Evolutionary conservation across 2,113 vertebrate species (phyloP).

Genomic region (Anoplopoma fimbria): DNA sequence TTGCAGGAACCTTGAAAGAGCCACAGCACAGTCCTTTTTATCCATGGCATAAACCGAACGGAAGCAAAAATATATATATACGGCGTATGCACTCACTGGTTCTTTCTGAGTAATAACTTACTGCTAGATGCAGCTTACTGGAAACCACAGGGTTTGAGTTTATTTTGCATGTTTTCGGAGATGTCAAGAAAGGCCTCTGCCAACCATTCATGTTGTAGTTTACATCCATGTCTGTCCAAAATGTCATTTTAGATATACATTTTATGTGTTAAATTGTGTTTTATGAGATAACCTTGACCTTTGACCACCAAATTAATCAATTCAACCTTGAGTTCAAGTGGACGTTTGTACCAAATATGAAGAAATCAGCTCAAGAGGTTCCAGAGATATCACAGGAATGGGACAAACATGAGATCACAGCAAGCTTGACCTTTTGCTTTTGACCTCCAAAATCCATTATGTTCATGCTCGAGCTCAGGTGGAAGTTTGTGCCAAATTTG

Average conservation of each 20-base stretch:
- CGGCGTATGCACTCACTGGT: neutral
- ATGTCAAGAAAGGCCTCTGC: neutral
- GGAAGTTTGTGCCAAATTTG: neutral
- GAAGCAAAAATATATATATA: neutral
- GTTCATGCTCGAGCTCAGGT: neutral
- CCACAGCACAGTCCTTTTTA: constrained; percentile 8
- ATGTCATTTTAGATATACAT: too few relatives aligned
- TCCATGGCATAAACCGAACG: neutral
- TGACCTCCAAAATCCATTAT: too few relatives aligned
- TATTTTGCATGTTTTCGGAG: neutral
- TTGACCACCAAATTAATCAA: too few relatives aligned
- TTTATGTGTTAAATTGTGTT: too few relatives aligned
- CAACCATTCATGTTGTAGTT: too few relatives aligned
- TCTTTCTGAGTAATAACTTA: neutral
- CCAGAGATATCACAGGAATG: neutral
- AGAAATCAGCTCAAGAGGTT: neutral
- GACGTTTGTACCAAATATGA: neutral
- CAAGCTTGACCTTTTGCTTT: too few relatives aligned
- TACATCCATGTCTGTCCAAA: too few relatives aligned
- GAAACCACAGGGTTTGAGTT: neutral
- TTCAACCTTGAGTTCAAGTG: neutral
- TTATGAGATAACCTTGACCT: too few relatives aligned
- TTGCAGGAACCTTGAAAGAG: constrained; percentile 27
- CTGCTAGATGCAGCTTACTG: neutral
- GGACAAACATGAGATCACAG: too few relatives aligned